phyloP scores from a whole-genome alignment of 2,888 invertebrate genomes.

The Caenorhabditis angaria region DNA sequence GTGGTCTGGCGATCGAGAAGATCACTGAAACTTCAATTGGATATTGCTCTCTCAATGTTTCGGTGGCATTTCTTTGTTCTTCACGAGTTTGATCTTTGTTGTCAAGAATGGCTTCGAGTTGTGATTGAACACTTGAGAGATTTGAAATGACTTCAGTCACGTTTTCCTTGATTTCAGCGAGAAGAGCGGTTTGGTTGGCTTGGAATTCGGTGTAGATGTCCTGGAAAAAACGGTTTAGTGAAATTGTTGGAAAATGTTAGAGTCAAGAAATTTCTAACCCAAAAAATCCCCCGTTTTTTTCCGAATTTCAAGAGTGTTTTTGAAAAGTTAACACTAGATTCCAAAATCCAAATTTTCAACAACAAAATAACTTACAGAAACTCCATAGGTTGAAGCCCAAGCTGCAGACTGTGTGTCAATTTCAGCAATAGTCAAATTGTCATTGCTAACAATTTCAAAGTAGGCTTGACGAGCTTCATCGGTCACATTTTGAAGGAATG shows the following conservation, averaged over 20 bases:
- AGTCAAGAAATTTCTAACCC: too few relatives aligned
- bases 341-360: neutral
- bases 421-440: constrained; percentile 40
- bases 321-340: too few relatives aligned
- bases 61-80: constrained; percentile 13
- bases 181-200: constrained; percentile 38
- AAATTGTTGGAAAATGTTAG: too few relatives aligned
- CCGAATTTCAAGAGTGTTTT: too few relatives aligned
- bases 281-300: too few relatives aligned
- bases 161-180: constrained; percentile 36
- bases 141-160: constrained; percentile 36
- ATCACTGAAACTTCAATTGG: constrained; percentile 31
- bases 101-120: constrained; percentile 30
- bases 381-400: constrained; percentile 49
- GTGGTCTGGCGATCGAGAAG: constrained; percentile 33
- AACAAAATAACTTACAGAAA: constrained; percentile 30
- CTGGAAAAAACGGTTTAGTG: constrained; percentile 23
- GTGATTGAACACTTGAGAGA: constrained; percentile 24
- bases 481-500: constrained; percentile 48
- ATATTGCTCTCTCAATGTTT: constrained; percentile 16
- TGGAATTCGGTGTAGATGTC: constrained; percentile 35
- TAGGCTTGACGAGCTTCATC: constrained; percentile 34
- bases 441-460: constrained; percentile 42
- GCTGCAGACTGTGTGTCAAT: constrained; percentile 33
- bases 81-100: constrained; percentile 36